These are phyloP conservation scores for Nyctereutes procyonoides DNA, from an alignment of 2,113 vertebrate species.

Conservation along the genomic window DNA sequence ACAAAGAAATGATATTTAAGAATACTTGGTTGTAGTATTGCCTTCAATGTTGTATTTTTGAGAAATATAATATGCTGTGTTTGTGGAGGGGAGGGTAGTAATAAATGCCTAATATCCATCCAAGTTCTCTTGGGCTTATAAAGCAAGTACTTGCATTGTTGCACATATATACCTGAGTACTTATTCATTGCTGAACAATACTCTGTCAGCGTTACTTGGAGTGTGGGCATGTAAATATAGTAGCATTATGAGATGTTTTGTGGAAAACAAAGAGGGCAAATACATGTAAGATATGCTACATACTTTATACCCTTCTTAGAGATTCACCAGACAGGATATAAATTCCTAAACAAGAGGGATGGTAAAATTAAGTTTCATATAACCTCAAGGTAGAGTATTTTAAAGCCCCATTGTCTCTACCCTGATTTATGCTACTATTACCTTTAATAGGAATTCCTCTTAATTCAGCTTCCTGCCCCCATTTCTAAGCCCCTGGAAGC, in stretches of 20 bases:
- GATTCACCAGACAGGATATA: not conserved
- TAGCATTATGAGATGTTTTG: not conserved
- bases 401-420: not conserved
- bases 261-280: not conserved
- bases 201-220: not conserved
- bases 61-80: not conserved
- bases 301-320: not conserved
- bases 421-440: not conserved
- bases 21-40: not conserved
- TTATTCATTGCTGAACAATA: not conserved
- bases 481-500: not conserved
- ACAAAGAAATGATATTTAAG: not conserved
- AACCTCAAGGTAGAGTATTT: not conserved
- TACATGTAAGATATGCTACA: not conserved
- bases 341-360: not conserved
- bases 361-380: not conserved
- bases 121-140: not conserved
- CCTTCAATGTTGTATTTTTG: not conserved
- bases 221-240: not conserved
- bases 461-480: not conserved
- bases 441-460: not conserved
- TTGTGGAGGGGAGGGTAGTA: not conserved
- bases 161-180: not conserved
- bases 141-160: not conserved
- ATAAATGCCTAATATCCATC: not conserved